Base-by-base conservation (phyloP, 2,113 vertebrate genomes). In the Prunella himalayana region DNA sequence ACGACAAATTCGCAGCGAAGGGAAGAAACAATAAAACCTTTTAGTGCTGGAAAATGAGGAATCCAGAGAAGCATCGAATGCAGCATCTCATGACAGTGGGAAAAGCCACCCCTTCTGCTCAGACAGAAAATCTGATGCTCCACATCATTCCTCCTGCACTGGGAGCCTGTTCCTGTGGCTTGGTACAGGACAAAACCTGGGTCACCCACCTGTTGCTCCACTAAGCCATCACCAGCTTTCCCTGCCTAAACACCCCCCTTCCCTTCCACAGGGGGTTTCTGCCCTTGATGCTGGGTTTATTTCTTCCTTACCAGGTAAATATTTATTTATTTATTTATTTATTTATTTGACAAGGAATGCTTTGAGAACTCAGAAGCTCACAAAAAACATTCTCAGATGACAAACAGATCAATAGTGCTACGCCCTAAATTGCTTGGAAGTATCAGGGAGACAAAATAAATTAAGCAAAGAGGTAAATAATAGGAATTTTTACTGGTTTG, bases 31-130 rank as follows among this genome's bases (percentile, higher is more conserved):
- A 45, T 25, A 8, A 44, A 35, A 44, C 19, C 4, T 45, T 54
- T 28, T 6, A 5, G 3, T 28, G 30, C 50, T 54, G 79, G 30
- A 16, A 50, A 53, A 64, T 6, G 4, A 25, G 22, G 41, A 49
- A 87, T 6, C 53, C 4, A 0, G 9, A 68, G 69, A 59, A 28
- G 4, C 7, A 0, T 5, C 0, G 0, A 21, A 9, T 27, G 18
- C 8, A n/a, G 42, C 42, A 2, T 6, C 88, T 56, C 54, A 2
- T 2, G 37, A 3, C 0, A 0, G 14, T 14, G 49, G 78, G 37
- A 60, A 33, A 42, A 82, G 66, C 47, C 25, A 6, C 10, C 35
- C 24, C 19, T 13, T 61, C 21, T 45, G 6, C 24, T 37, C 1
- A 5, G 65, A 5, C 19, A 15, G 31, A 14, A 15, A 10, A 1